Evolutionary conservation across 1,140 invertebrate genomes (phyloP), one percentile per base, ranked within the genome.

Genomic region (Bombus confusus): DNA sequence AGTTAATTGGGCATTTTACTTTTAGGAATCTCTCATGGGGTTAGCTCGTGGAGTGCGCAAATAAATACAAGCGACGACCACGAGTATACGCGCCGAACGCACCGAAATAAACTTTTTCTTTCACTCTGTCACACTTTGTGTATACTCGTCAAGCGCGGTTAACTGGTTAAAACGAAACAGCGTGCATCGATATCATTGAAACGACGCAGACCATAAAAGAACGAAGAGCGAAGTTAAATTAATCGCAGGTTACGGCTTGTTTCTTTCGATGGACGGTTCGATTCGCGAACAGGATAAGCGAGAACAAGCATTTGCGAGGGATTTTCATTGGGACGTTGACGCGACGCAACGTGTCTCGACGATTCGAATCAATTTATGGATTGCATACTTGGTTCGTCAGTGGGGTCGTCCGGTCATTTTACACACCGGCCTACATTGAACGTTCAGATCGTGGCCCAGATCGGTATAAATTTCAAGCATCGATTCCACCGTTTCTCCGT

Each of bases 331-430:
- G n/a, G 31, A 47, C 62, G 64, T 6, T 68, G 18, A 80, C 39
- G 37, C 52, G 28, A 73, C 18, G 5, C 18, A 57, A 28, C n/a
- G n/a, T 1, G 52, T 25, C 47, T 41, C 34, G 47, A 69, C 37
- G 64, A 78, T 78, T 68, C 82, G 47, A 59, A 78, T 77, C 74
- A 83, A 78, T 83, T 83, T 57, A 78, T 71, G 43, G 72, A 59
- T 69, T 66, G 74, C 64, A 52, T 37, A 52, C 62, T 68, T 41
- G 18, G 31, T n/a, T 18, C 22, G 81, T 68, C 76, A 66, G 59
- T 34, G 52, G 64, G 82, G 75, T 83, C 82, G 52, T 47, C 25
- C 43, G 47, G 18, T 31, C 28, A 47, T 59, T 69, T 83, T 77
- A 66, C 28, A n/a, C 34, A 31, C 28, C 8, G 41, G 12, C 59